Conservation (phyloP, 2,888 invertebrate species). For the Copidosoma aretas region DNA sequence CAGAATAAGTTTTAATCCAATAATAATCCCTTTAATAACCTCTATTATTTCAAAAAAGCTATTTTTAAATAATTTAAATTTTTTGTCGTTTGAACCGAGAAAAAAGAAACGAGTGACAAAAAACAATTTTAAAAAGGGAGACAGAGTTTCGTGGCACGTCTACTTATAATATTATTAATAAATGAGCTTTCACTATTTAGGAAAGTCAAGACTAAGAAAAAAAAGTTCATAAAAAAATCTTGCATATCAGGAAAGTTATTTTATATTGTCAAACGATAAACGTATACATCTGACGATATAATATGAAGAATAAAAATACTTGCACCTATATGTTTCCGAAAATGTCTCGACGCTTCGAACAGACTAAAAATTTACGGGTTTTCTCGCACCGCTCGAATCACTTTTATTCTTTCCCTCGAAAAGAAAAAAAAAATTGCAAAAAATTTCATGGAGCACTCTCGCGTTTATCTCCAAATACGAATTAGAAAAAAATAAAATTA, state of each 20-base stretch:
- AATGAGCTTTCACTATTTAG: conserved; percentile 48
- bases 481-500: conserved; percentile 13
- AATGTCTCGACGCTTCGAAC: not conserved
- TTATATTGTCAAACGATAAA: conserved; percentile 35
- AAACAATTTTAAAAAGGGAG: conserved; percentile 1
- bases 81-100: not conserved
- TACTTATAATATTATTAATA: conserved; percentile 40
- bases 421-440: not conserved
- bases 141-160: conserved; percentile 27
- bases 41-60: not conserved
- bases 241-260: conserved; percentile 49
- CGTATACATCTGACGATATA: conserved; percentile 22
- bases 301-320: conserved; percentile 11
- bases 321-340: conserved; percentile 17
- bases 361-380: conserved; percentile 4
- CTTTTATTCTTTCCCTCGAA: conserved; percentile 15
- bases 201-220: conserved; percentile 46
- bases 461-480: conserved; percentile 22
- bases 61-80: not conserved
- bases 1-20: no score
- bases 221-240: conserved; percentile 46
- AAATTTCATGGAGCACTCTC: conserved; percentile 3
- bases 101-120: not conserved
- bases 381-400: conserved; percentile 4
- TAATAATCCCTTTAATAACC: no score